phyloP scores from a whole-genome alignment of 2,888 invertebrate genomes.

The Steinernema carpocapsae region DNA sequence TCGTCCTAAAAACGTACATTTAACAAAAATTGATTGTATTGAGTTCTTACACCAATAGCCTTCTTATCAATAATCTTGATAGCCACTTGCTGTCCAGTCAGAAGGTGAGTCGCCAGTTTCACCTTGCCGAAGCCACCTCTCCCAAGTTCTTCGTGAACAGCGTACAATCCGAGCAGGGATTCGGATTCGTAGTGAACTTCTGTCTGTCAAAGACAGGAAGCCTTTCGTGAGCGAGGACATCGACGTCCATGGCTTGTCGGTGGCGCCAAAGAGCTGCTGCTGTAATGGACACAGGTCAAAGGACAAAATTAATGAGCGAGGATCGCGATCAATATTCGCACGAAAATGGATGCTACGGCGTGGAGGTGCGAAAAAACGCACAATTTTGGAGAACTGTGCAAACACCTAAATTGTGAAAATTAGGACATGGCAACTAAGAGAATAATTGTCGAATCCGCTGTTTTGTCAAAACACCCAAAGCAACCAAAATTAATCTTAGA shows the following conservation, averaged over 20 bases:
- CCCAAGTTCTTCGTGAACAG: conserved; percentile 60
- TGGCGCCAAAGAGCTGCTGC: neutral
- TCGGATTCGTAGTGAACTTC: neutral
- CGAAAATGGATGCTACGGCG: too few species aligned
- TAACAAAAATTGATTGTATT: neutral
- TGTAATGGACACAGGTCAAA: neutral
- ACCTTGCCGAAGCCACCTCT: conserved; percentile 81
- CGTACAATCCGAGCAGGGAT: conserved; percentile 48
- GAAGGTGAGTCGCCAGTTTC: conserved; percentile 79
- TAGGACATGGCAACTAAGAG: too few species aligned
- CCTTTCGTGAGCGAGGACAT: neutral
- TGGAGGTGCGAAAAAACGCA: too few species aligned
- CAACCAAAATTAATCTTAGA: too few species aligned
- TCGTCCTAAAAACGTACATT: conserved; percentile 74
- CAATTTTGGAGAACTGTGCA: too few species aligned
- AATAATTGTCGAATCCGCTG: too few species aligned
- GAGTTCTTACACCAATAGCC: conserved; percentile 75
- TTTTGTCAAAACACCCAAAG: too few species aligned
- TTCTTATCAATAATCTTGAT: conserved; percentile 83
- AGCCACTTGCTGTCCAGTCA: conserved; percentile 83
- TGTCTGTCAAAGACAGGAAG: neutral
- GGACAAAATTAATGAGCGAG: neutral
- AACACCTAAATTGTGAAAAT: too few species aligned
- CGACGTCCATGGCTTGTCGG: neutral
- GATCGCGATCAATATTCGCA: conserved; percentile 77